Conservation (phyloP, 2,797 vertebrate species). For the Anguilla obscura region DNA sequence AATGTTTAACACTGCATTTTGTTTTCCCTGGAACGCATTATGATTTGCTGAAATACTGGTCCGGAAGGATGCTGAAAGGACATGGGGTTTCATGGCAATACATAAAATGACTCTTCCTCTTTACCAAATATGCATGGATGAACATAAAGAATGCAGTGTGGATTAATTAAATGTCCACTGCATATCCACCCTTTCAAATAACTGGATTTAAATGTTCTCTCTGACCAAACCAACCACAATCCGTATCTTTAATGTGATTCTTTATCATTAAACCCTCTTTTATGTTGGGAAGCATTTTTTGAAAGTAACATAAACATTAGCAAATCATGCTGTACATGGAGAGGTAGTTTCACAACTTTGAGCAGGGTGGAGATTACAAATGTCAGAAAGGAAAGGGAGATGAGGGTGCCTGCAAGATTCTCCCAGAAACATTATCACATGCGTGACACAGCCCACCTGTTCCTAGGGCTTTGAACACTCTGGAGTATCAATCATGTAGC, state of each 20-base stretch:
- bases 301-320: not conserved
- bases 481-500: slow-evolving; percentile 1
- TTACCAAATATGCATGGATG: not conserved
- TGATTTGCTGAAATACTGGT: slow-evolving; percentile 4
- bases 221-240: not conserved
- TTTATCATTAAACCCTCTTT: not conserved
- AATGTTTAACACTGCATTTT: slow-evolving; percentile 45
- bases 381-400: not conserved
- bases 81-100: not conserved
- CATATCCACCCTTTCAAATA: not conserved
- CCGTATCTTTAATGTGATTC: not conserved
- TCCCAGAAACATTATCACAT: slow-evolving; percentile 19
- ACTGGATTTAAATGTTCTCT: not conserved
- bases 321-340: not conserved
- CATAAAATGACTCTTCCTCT: not conserved
- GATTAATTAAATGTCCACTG: not conserved
- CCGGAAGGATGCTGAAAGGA: not conserved
- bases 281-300: not conserved
- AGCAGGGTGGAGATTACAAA: slow-evolving; percentile 7
- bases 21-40: slow-evolving; percentile 37
- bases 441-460: slow-evolving; percentile 1
- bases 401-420: not conserved
- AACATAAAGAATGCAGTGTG: not conserved
- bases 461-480: slow-evolving; percentile 13
- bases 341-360: slow-evolving; percentile 1